Conservation (phyloP, 2,888 invertebrate species). For the Listrodromus nycthemerus region DNA sequence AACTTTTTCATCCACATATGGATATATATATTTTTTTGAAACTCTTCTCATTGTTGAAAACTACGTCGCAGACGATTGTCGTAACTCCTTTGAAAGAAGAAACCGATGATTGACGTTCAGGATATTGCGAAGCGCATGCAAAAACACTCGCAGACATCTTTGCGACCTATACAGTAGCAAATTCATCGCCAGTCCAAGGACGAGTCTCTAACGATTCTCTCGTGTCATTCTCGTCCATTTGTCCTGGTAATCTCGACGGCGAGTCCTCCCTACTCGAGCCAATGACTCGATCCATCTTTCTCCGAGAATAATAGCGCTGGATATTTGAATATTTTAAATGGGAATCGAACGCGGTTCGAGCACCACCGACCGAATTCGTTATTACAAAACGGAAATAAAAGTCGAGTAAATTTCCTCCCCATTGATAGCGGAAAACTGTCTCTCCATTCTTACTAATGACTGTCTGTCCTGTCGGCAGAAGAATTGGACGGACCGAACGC, state of each 20-base stretch:
- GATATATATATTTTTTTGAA: neutral
- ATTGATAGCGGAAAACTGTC: constrained; percentile 29
- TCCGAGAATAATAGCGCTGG: constrained; percentile 3
- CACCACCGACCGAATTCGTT: constrained; percentile 30
- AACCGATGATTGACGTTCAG: constrained; percentile 41
- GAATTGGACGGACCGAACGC: constrained; percentile 82
- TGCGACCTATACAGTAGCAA: constrained; percentile 44
- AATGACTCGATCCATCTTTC: constrained; percentile 4
- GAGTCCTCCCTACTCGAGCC: neutral
- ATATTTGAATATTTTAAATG: neutral
- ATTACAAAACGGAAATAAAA: constrained; percentile 18
- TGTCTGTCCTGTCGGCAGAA: constrained; percentile 76
- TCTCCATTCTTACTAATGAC: constrained; percentile 54
- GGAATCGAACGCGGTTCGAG: neutral
- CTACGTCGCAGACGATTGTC: neutral
- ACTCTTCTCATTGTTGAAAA: neutral
- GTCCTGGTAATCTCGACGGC: neutral
- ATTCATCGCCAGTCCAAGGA: constrained; percentile 51
- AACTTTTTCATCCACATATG: no score
- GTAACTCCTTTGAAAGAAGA: constrained; percentile 1
- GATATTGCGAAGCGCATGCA: constrained; percentile 48
- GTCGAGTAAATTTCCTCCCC: neutral
- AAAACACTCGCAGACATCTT: constrained; percentile 10
- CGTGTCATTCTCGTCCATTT: constrained; percentile 20
- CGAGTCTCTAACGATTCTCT: constrained; percentile 18